These are phyloP conservation scores for Whitmania pigra DNA, from an alignment of 1,140 invertebrate genomes.

Conservation along the genomic window DNA sequence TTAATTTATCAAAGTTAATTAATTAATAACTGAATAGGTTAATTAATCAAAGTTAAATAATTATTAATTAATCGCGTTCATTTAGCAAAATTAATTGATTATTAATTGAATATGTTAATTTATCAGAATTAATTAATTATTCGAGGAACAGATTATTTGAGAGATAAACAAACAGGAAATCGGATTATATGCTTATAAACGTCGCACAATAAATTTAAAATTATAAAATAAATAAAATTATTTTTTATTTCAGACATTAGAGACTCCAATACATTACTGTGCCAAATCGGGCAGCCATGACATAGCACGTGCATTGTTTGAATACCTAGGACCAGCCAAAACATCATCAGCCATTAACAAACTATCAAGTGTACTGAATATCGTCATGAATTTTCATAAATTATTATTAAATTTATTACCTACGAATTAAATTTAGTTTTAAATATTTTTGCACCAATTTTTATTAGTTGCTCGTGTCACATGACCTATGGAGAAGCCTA, in stretches of 20 bases:
- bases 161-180: not conserved
- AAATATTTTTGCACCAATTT: too few relatives aligned
- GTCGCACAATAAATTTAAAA: not conserved
- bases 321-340: slow-evolving; percentile 68
- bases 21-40: too few relatives aligned
- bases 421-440: too few relatives aligned
- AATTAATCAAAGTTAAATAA: too few relatives aligned
- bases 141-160: not conserved
- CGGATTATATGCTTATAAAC: too few relatives aligned
- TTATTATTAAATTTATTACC: too few relatives aligned
- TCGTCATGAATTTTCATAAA: too few relatives aligned
- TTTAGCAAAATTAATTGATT: too few relatives aligned
- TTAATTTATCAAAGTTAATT: too few relatives aligned
- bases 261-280: slow-evolving; percentile 89
- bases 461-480: too few relatives aligned
- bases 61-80: too few relatives aligned
- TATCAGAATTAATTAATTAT: not conserved
- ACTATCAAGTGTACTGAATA: slow-evolving; percentile 54
- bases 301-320: slow-evolving; percentile 79
- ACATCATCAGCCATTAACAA: slow-evolving; percentile 83
- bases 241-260: slow-evolving; percentile 52
- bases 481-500: too few relatives aligned
- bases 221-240: not conserved
- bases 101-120: not conserved
- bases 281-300: slow-evolving; percentile 88